Evolutionary conservation across 2,113 vertebrate genomes (phyloP).

Genomic region (Zosterops lateralis): DNA sequence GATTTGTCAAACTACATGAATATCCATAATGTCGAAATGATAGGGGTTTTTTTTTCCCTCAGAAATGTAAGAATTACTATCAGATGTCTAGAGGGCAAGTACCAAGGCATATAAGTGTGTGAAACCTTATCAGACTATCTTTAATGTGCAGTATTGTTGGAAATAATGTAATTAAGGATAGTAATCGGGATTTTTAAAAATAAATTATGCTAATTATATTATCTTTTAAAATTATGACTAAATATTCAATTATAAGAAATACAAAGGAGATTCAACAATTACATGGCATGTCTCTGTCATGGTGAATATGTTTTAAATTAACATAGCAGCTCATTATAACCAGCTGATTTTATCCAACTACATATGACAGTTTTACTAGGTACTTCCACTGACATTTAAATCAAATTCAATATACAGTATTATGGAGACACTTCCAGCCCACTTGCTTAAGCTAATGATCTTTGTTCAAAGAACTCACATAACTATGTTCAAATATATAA

Average conservation of each 20-base stretch:
- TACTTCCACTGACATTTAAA: not conserved
- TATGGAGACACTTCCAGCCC: not conserved
- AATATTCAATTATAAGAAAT: slow-evolving; percentile 52
- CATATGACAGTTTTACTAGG: not conserved
- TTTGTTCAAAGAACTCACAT: not conserved
- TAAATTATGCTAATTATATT: slow-evolving; percentile 42
- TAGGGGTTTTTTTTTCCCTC: not conserved
- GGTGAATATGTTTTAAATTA: slow-evolving; percentile 55
- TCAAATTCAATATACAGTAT: not conserved
- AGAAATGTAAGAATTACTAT: slow-evolving; percentile 13
- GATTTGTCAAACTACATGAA: not conserved
- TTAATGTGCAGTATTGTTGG: not conserved
- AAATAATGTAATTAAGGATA: slow-evolving; percentile 52
- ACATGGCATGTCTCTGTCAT: slow-evolving; percentile 51
- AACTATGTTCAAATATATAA: not conserved
- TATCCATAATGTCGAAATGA: not conserved
- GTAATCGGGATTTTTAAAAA: not conserved
- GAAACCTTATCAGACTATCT: slow-evolving; percentile 19
- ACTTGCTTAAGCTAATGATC: not conserved
- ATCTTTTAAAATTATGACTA: slow-evolving; percentile 26
- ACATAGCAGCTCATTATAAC: slow-evolving; percentile 32
- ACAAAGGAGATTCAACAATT: slow-evolving; percentile 43
- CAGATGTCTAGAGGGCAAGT: not conserved
- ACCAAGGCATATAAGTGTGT: not conserved
- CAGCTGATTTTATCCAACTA: slow-evolving; percentile 34